These are phyloP conservation scores for Spizella passerina DNA, from an alignment of 2,797 vertebrate genomes.

Conservation along the genomic window DNA sequence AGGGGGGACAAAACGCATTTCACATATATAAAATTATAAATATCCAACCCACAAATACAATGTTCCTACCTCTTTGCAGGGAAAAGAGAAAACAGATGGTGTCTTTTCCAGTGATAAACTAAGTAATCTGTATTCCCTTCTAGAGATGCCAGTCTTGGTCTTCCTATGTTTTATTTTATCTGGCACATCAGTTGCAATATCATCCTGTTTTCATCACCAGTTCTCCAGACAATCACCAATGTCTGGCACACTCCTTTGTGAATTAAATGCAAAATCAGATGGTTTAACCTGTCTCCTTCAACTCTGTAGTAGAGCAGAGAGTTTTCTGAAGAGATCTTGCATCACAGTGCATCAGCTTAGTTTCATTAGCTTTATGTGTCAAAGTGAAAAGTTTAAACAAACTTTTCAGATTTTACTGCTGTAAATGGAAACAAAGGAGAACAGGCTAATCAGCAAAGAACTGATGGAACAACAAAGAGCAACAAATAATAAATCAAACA, in stretches of 20 bases:
- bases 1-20: fast-evolving
- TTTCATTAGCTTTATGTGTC: background rate
- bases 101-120: background rate
- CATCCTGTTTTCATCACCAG: background rate
- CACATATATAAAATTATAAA: background rate
- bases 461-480: background rate
- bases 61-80: background rate
- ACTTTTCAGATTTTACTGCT: background rate
- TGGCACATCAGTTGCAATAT: background rate
- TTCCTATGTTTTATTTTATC: background rate
- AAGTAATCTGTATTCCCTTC: background rate
- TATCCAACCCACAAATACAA: background rate
- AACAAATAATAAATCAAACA: background rate
- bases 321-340: background rate
- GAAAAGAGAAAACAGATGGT: background rate
- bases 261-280: background rate
- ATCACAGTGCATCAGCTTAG: background rate
- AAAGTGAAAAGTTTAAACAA: background rate
- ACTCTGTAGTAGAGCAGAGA: background rate
- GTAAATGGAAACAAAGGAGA: background rate
- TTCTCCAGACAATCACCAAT: background rate
- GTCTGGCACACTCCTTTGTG: background rate
- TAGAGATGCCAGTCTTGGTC: background rate
- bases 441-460: background rate
- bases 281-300: background rate